These are phyloP conservation scores for Drosophila equinoxialis DNA, from an alignment of 1,140 invertebrate species.

Conservation along the genomic window DNA sequence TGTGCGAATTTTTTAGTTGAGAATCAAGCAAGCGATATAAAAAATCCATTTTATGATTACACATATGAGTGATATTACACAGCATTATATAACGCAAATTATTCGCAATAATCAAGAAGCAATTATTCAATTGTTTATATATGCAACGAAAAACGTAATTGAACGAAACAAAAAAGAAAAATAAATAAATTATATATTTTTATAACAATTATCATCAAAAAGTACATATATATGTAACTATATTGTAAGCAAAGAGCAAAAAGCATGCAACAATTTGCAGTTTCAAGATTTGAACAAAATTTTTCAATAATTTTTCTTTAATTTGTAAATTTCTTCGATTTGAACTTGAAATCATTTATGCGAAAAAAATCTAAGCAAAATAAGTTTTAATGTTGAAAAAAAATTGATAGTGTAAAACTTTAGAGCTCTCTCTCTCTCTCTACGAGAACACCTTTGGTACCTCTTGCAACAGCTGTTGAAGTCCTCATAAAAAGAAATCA, in stretches of 20 bases:
- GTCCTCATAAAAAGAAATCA: too few species aligned
- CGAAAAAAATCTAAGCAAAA: too few species aligned
- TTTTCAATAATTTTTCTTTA: conserved; percentile 22
- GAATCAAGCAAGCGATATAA: conserved; percentile 36
- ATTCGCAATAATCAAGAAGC: conserved; percentile 8
- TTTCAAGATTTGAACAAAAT: background rate
- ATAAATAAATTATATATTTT: background rate
- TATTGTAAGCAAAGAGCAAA: conserved; percentile 13
- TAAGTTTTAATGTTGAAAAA: too few species aligned
- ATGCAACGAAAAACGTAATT: conserved; percentile 17
- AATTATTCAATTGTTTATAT: conserved; percentile 13
- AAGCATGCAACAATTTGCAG: background rate
- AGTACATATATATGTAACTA: background rate
- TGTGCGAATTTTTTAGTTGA: conserved; percentile 20
- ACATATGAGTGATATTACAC: conserved; percentile 17
- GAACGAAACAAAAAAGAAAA: background rate
- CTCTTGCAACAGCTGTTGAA: too few species aligned
- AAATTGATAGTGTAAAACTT: too few species aligned
- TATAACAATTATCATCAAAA: conserved; percentile 1
- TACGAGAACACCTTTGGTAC: too few species aligned
- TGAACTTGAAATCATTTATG: background rate
- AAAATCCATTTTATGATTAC: conserved; percentile 19
- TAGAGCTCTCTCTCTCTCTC: too few species aligned
- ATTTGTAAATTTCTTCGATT: background rate
- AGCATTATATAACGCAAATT: conserved; percentile 1